Conservation (phyloP, 2,113 vertebrate species). For the Manacus vitellinus region DNA sequence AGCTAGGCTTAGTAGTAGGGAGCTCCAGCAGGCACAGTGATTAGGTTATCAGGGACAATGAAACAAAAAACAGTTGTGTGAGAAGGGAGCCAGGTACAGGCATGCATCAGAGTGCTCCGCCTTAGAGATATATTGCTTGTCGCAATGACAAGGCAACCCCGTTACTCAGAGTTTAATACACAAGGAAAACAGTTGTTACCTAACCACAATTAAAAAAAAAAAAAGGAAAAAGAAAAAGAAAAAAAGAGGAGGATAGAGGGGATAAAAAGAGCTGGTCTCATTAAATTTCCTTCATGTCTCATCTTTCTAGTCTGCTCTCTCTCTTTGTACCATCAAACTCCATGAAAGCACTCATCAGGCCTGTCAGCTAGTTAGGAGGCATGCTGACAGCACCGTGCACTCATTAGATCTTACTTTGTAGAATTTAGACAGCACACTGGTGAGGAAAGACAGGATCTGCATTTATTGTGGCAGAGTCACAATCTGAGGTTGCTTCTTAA, state of each 20-base stretch:
- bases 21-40: neutral
- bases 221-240: neutral
- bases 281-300: neutral
- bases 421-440: neutral
- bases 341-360: neutral
- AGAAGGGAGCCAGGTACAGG: neutral
- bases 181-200: neutral
- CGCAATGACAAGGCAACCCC: neutral
- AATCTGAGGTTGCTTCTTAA: neutral
- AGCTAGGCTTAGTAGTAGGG: neutral
- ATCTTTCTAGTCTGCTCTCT: neutral
- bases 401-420: slow-evolving; percentile 1
- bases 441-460: neutral
- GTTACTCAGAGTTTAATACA: neutral
- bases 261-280: neutral
- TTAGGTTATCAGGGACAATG: neutral
- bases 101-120: neutral
- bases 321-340: neutral
- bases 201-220: neutral
- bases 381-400: neutral
- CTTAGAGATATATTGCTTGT: neutral
- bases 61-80: neutral
- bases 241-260: neutral
- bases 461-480: neutral
- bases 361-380: slow-evolving; percentile 15